Base-by-base conservation (phyloP, 2,888 invertebrate genomes). In the Malachius bipustulatus region DNA sequence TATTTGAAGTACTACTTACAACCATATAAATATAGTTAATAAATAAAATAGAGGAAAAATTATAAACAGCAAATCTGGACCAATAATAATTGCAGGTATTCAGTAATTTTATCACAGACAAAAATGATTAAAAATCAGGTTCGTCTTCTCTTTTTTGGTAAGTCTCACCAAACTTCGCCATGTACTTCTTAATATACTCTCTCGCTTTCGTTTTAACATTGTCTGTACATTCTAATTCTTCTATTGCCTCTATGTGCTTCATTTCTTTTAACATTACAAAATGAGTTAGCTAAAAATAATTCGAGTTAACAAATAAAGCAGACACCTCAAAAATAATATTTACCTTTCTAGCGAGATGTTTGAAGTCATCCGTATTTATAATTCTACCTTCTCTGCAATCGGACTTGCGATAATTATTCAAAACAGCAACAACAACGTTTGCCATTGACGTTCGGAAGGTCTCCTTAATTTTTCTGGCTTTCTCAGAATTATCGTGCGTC, bases 221-320 rank as follows among this genome's bases (percentile, higher is more conserved):
- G 47, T 90, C 88, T 24, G 84, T 89, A 50, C 87, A 87, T 34
- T 82, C 76, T 32, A 91, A 64, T 50, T 89, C 87, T 44, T 88
- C 84, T 2, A 85, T 82, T 28, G 78, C 79, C 42, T 82, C 78
- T 55, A 90, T 85, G 60, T 93, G 88, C 58, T 90, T 91, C 59
- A 93, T 62, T 64, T 96, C 93, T 63, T 96, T 96, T 39, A 88
- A 73, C 78, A 93, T 82, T 39, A 96, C 89, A 60, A 90, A 89
- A 65, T 93, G 91, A 0, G 93, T 94, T 40, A 96, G 64, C 93
- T 94, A 69, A 34, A 69, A 60, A 41, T 47, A 36, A 47, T 42
- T 40, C 6, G 6, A 19, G 6, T 19, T 19, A 6, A 19, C n/a
- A 6, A 19, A 19, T 19, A 19, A 19, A 19, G 24, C 6, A 6